Evolutionary conservation across 2,888 invertebrate species (phyloP).

Genomic region (Junonia oenone): DNA sequence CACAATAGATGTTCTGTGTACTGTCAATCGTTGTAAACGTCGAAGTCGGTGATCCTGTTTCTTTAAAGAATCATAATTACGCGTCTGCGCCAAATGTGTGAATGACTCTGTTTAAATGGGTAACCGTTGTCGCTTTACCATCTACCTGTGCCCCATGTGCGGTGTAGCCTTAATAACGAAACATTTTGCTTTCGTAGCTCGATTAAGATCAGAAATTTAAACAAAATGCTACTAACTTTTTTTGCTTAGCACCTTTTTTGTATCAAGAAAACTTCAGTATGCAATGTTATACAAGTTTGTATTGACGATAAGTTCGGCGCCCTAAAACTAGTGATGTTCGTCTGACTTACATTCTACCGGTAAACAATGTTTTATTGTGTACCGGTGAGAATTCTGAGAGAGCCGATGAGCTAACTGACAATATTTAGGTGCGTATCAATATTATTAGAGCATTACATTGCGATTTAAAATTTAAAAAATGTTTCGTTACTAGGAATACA

Average conservation of each 20-base stretch:
- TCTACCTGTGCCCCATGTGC: constrained; percentile 4
- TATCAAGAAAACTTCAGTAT: too few relatives aligned
- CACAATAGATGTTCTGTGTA: background rate
- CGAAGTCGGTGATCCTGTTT: constrained; percentile 3
- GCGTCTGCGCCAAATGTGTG: constrained; percentile 23
- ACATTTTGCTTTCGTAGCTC: background rate
- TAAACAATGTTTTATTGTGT: background rate
- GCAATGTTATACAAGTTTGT: too few relatives aligned
- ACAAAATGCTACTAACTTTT: background rate
- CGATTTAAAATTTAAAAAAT: too few relatives aligned
- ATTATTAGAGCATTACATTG: background rate
- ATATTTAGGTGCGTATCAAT: background rate
- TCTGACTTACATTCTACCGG: background rate
- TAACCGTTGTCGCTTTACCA: constrained; percentile 9
- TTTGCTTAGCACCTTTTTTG: too few relatives aligned
- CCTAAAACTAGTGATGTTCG: too few relatives aligned
- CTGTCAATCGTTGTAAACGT: background rate
- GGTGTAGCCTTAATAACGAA: constrained; percentile 3
- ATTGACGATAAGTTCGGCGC: too few relatives aligned
- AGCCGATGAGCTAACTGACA: background rate
- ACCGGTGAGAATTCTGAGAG: background rate
- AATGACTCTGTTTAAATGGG: constrained; percentile 16
- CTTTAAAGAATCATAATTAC: constrained; percentile 9
- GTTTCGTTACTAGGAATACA: background rate
- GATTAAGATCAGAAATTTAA: background rate